Base-by-base conservation (phyloP, 2,797 vertebrate species). In the Arnoldichthys spilopterus region DNA sequence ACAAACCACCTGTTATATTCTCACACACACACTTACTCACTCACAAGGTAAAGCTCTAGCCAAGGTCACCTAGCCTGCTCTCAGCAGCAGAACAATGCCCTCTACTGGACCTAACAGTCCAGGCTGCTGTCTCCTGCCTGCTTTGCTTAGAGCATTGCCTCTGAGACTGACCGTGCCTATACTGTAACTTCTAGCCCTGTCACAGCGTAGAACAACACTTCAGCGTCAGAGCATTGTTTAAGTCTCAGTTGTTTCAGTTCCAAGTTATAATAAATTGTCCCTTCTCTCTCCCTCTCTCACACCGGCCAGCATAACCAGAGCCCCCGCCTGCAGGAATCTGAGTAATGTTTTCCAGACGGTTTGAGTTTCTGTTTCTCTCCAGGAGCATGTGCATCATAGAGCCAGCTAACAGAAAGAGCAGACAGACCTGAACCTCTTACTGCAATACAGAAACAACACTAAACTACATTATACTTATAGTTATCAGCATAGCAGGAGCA, bases 261-360 rank as follows among this genome's bases (percentile, higher is more conserved):
- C 56, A 12, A 51, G 22, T 37, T 58, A 26, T 74, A 77, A 67
- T 74, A 80, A 78, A 74, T 79, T 51, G 53, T 74, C 58, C 15
- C 12, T 59, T 51, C 72, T 64, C 5, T 22, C 58, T 66, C 77
- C 62, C 51, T 62, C 56, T 64, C 54, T 56, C 24, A 51, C 49
- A 72, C 64, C 40, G 72, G 74, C 85, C 85, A 88, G 82, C 77
- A 90, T 77, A 87, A 88, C 86, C 82, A 86, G 82, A 87, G 82
- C 74, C 85, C 83, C 84, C 70, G 83, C 73, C 87, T 87, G 87
- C 78, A 89, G 87, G 89, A 93, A 91, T 92, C 87, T 56, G 72
- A 88, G 84, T 90, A 92, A 92, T 92, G 88, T 85, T 89, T 92
- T 92, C 92, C 92, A 93, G 91, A 91, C 84, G 34, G 73, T 78